A percentile compares a stretch with the other conserved stretches of the same genome.
Conservation (phyloP, 2,113 vertebrate species). For the Nematolebias whitei region DNA sequence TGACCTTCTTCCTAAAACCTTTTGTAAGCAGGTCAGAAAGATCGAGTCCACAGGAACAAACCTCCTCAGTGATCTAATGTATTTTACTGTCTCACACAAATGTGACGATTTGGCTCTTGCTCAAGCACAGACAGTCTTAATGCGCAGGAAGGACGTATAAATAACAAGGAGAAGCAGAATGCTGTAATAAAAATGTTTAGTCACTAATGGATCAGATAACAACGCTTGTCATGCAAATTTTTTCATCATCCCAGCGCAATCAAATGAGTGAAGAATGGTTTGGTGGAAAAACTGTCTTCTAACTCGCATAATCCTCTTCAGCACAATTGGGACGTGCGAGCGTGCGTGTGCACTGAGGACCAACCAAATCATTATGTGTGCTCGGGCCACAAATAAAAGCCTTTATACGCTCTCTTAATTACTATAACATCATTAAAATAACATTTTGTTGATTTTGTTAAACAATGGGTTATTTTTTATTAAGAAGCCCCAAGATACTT, state of each 20-base stretch:
- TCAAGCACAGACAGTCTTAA: background rate
- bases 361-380: background rate
- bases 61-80: too few relatives aligned
- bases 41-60: too few relatives aligned
- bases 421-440: background rate
- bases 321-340: background rate
- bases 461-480: background rate
- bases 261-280: constrained; percentile 48
- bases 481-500: background rate
- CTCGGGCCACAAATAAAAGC: constrained; percentile 5
- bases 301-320: constrained; percentile 45
- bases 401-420: constrained; percentile 9
- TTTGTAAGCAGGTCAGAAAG: too few relatives aligned
- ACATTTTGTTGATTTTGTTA: background rate
- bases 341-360: background rate
- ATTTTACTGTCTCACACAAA: too few relatives aligned
- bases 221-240: constrained; percentile 62
- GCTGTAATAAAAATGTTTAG: constrained; percentile 37
- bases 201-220: constrained; percentile 43
- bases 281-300: constrained; percentile 56
- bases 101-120: background rate
- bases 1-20: too few relatives aligned
- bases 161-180: constrained; percentile 15
- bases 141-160: background rate
- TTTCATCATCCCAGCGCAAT: constrained; percentile 55